Conservation (phyloP, 2,113 vertebrate genomes). For the Phaethon lepturus region DNA sequence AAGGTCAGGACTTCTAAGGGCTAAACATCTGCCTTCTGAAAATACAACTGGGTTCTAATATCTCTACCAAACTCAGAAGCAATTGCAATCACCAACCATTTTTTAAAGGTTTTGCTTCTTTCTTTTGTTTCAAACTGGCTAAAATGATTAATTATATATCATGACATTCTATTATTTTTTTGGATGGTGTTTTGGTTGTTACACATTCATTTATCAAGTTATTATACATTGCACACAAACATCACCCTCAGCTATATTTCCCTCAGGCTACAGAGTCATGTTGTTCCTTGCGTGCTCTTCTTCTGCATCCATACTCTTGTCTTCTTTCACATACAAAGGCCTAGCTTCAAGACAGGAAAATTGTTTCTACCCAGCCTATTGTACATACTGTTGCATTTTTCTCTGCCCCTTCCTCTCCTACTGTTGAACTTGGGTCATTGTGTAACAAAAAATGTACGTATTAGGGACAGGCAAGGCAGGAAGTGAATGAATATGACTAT, state of each 20-base stretch:
- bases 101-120: background rate
- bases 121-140: background rate
- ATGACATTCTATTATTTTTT: background rate
- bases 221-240: background rate
- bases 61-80: background rate
- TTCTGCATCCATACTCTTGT: background rate
- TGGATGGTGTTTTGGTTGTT: background rate
- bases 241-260: background rate
- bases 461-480: background rate
- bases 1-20: background rate
- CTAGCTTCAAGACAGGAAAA: background rate
- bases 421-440: rapidly evolving
- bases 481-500: background rate
- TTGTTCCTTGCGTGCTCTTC: background rate
- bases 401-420: background rate
- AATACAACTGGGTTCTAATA: background rate
- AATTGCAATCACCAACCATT: background rate
- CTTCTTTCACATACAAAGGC: background rate
- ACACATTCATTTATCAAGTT: background rate
- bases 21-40: background rate
- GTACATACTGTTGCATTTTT: background rate
- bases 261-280: background rate
- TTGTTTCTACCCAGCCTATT: background rate
- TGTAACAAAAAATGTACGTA: background rate
- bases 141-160: background rate